Base-by-base conservation (phyloP, 2,797 vertebrate species). In the Mastacembelus armatus region DNA sequence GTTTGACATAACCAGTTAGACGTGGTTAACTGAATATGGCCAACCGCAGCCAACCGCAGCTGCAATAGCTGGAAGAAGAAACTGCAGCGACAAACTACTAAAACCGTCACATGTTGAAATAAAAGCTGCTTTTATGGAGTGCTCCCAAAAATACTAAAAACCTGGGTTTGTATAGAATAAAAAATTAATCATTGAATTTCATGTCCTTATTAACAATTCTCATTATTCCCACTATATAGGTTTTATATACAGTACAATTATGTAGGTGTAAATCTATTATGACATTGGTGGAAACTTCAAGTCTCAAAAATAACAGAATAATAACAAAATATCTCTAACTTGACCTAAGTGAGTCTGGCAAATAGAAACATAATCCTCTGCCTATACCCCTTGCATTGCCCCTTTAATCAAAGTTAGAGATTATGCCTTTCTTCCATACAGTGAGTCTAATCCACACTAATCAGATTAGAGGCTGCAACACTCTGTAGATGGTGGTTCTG, bases 381-480 rank as follows among this genome's bases (percentile, higher is more conserved):
- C 21, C 26, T 51, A 12, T 52, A 51, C 36, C 14, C 21, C 43
- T 44, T 58, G 55, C 50, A 50, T 68, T 81, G 10, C 43, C 52
- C 32, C 54, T 81, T 84, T 59, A 77, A 85, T 76, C 47, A 75
- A 83, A 61, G 40, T 73, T 52, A 47, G 15, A 83, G 81, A 85
- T 79, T 78, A 64, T 56, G 35, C 19, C 22, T 47, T 68, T 76
- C 77, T 52, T 36, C 66, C 40, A 75, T 81, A 70, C 27, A 80
- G 69, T 60, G 36, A 36, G 24, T 67, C 50, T 91, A 85, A 89
- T 85, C 84, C 75, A 55, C 5, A 5, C 63, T 88, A 89, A 87
- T 85, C 86, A 85, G 86, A 88, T 90, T 89, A 90, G 47, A 54
- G 73, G 45, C 66, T 68, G 66, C 72, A 59, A 61, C 60, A 38